Evolutionary conservation across 2,113 vertebrate genomes (phyloP).

Genomic region (Centropus unirufus): DNA sequence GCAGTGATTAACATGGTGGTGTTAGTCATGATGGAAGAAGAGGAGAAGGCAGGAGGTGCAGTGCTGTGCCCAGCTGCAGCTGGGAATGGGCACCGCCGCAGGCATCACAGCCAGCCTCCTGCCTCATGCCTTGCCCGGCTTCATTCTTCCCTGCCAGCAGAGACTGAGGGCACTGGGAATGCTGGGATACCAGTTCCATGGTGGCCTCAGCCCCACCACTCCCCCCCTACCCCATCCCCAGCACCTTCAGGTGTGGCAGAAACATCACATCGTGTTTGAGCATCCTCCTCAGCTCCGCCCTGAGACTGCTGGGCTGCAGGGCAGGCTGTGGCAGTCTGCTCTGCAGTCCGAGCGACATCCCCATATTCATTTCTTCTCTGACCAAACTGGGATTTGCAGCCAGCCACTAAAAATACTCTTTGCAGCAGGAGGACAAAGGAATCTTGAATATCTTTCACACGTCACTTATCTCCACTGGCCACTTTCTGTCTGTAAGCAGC

Average conservation of each 20-base stretch:
- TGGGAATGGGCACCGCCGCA: not conserved
- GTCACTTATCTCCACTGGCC: not conserved
- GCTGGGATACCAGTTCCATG: not conserved
- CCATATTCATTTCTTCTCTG: not conserved
- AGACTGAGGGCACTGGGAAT: not conserved
- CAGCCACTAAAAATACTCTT: not conserved
- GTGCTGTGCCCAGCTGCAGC: not conserved
- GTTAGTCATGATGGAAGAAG: not conserved
- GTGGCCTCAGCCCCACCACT: not conserved
- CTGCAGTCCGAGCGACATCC: not conserved
- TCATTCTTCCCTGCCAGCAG: not conserved
- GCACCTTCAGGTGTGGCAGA: not conserved
- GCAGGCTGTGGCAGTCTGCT: not conserved
- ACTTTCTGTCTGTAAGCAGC: not conserved
- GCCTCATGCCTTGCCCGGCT: not conserved
- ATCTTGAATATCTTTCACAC: not conserved
- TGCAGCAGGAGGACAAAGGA: not conserved
- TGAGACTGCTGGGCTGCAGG: not conserved
- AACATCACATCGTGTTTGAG: fast-evolving
- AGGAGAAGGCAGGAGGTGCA: not conserved
- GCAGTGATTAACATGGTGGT: not conserved
- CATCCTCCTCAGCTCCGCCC: not conserved
- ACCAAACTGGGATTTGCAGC: not conserved
- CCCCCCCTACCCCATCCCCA: not conserved
- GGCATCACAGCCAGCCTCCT: not conserved